phyloP scores from a whole-genome alignment of 2,113 vertebrate species.

The Scortum barcoo region DNA sequence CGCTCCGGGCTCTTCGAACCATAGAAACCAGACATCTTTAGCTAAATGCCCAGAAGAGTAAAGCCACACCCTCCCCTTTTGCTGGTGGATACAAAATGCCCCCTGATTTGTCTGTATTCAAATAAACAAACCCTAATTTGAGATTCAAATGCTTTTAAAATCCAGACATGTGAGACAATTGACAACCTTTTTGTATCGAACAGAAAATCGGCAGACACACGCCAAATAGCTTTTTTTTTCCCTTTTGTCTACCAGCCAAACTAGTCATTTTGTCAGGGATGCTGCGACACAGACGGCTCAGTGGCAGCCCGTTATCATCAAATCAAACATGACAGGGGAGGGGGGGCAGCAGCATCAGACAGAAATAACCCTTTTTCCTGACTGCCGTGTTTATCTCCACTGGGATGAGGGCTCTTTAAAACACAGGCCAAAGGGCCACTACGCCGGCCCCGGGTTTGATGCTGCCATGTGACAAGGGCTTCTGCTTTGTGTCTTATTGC shows the following conservation, averaged over 20 bases:
- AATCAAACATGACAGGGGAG: constrained; percentile 77
- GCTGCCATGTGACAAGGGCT: constrained; percentile 64
- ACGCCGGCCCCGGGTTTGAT: constrained; percentile 61
- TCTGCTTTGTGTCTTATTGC: constrained; percentile 76
- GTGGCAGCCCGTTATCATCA: constrained; percentile 77
- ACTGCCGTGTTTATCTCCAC: constrained; percentile 69
- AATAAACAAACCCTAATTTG: constrained; percentile 76
- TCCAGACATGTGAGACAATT: constrained; percentile 70
- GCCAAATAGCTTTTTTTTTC: constrained; percentile 54
- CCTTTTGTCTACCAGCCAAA: constrained; percentile 62
- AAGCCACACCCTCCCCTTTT: constrained; percentile 46
- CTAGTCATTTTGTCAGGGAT: constrained; percentile 60
- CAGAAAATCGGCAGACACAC: constrained; percentile 41
- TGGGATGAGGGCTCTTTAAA: constrained; percentile 70
- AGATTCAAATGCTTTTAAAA: constrained; percentile 73
- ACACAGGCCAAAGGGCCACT: constrained; percentile 68
- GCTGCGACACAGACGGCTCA: constrained; percentile 55
- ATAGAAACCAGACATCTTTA: constrained; percentile 46
- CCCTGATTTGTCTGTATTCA: constrained; percentile 74
- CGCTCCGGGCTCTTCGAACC: constrained; percentile 38
- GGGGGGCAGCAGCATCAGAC: constrained; percentile 70
- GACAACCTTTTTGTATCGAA: constrained; percentile 69
- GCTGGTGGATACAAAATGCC: constrained; percentile 44
- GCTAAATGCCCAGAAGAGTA: constrained; percentile 33
- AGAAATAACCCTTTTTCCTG: constrained; percentile 76